phyloP scores from a whole-genome alignment of 2,888 invertebrate species.

The Microctonus hyperodae region DNA sequence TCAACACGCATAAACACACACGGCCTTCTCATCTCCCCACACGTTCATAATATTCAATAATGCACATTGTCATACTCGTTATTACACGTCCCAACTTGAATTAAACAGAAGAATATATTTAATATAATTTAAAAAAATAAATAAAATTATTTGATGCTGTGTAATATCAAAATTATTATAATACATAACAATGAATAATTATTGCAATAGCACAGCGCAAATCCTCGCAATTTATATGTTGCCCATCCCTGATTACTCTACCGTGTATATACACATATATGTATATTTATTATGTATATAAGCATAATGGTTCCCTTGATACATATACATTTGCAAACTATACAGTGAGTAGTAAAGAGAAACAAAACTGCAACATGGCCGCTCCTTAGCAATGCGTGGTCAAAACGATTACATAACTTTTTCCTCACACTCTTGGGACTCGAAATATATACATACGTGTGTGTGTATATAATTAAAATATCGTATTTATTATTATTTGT shows the following conservation, averaged over 20 bases:
- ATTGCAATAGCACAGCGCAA: neutral
- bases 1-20: constrained; percentile 3
- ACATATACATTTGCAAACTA: neutral
- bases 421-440: neutral
- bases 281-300: too few relatives aligned
- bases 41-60: too few relatives aligned
- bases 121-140: too few relatives aligned
- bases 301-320: neutral
- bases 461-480: too few relatives aligned
- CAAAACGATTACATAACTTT: constrained; percentile 13
- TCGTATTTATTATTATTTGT: too few relatives aligned
- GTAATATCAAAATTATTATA: neutral
- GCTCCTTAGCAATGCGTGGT: constrained; percentile 21
- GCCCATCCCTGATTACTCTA: neutral
- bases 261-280: neutral
- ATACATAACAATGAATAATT: too few relatives aligned
- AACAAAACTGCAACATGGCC: constrained; percentile 15
- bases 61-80: too few relatives aligned
- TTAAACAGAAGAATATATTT: too few relatives aligned
- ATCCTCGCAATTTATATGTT: neutral
- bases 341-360: neutral
- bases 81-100: too few relatives aligned
- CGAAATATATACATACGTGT: neutral
- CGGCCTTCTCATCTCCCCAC: neutral
- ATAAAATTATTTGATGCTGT: neutral